Evolutionary conservation across 2,113 vertebrate species (phyloP).

Genomic region (Telmatochromis brichardi): DNA sequence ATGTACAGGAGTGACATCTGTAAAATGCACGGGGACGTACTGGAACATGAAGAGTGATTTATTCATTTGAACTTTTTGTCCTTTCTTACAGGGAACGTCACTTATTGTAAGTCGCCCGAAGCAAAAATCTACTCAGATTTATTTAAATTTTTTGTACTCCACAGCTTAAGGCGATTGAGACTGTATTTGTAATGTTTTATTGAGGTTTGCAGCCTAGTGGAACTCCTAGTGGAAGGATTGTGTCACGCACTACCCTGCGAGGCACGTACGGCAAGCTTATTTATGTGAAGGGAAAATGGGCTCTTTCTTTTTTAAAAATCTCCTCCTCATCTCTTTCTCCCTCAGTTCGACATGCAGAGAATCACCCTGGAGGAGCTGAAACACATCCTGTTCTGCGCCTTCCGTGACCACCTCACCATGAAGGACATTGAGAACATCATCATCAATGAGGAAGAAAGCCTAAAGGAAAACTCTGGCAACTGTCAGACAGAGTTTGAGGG

Average conservation of each 20-base stretch:
- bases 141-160: not conserved
- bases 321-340: not conserved
- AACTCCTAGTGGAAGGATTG: not conserved
- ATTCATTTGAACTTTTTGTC: not conserved
- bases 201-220: not conserved
- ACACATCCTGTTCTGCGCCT: constrained; percentile 96
- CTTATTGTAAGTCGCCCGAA: not conserved
- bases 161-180: not conserved
- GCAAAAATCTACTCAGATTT: not conserved
- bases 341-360: constrained; percentile 97
- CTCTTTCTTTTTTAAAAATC: not conserved
- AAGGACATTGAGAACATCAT: constrained; percentile 99
- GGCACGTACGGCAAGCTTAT: not conserved
- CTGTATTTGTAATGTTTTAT: not conserved
- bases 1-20: not conserved
- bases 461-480: constrained; percentile 93
- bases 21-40: not conserved
- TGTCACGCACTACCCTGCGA: not conserved
- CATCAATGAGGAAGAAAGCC: constrained; percentile 95
- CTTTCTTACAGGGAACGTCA: not conserved
- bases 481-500: constrained; percentile 96
- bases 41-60: not conserved
- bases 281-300: not conserved
- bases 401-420: constrained; percentile 97
- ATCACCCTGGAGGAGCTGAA: constrained; percentile 97